phyloP scores from a whole-genome alignment of 1,140 invertebrate genomes.

The Temnothorax nylanderi region DNA sequence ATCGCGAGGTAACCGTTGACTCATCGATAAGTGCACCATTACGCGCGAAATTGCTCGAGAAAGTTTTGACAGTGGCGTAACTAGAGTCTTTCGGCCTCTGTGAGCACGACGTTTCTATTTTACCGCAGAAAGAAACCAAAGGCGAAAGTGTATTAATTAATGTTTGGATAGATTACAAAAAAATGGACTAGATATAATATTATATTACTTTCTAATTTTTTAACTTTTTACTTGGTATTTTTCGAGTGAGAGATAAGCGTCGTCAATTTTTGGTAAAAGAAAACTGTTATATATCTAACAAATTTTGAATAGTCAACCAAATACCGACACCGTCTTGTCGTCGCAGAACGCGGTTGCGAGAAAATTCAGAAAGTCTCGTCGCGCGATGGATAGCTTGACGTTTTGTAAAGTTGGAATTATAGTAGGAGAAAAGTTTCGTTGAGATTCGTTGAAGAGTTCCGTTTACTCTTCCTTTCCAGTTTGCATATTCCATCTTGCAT shows the following conservation, averaged over 20 bases:
- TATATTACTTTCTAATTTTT: background rate
- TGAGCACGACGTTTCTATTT: background rate
- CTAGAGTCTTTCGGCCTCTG: background rate
- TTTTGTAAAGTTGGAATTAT: slow-evolving; percentile 56
- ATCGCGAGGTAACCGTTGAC: background rate
- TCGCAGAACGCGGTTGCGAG: background rate
- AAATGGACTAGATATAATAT: too few relatives aligned
- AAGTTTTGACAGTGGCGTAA: slow-evolving; percentile 17
- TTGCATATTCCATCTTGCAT: slow-evolving; percentile 53
- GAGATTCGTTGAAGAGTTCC: slow-evolving; percentile 54
- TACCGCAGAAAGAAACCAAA: background rate
- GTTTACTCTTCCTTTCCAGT: slow-evolving; percentile 52
- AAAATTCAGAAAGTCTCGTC: slow-evolving; percentile 10
- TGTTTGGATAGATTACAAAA: background rate
- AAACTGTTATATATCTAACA: background rate
- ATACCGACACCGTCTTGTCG: background rate
- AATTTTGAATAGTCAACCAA: slow-evolving; percentile 4
- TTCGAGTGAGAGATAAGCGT: background rate
- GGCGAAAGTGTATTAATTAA: slow-evolving; percentile 12
- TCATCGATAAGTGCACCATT: slow-evolving; percentile 25
- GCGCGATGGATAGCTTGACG: slow-evolving; percentile 29
- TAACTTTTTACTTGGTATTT: background rate
- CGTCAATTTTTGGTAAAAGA: background rate
- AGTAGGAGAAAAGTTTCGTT: slow-evolving; percentile 46
- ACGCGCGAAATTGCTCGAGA: slow-evolving; percentile 24